Conservation (phyloP, 1,140 invertebrate species). For the Platorchestia sp. region DNA sequence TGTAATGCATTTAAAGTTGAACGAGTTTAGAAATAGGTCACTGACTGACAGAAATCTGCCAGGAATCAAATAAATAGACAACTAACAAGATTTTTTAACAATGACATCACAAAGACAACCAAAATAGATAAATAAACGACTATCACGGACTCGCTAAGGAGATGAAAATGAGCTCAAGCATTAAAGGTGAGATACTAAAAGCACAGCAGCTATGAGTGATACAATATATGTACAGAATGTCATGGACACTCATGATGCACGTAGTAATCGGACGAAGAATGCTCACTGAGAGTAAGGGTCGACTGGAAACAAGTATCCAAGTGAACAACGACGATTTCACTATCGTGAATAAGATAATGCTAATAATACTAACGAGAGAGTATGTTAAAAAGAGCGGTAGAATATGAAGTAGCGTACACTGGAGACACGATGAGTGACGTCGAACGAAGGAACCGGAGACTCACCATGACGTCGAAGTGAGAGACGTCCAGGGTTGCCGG, state of each 20-base stretch:
- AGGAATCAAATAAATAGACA: background rate
- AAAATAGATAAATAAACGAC: background rate
- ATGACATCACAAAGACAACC: background rate
- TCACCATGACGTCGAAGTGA: slow-evolving; percentile 55
- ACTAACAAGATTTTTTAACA: background rate
- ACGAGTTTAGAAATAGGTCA: too few species aligned
- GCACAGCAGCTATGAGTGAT: background rate
- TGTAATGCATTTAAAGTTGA: too few species aligned
- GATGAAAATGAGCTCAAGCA: background rate
- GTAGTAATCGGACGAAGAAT: background rate
- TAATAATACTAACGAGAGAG: background rate
- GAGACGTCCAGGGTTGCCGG: slow-evolving; percentile 51
- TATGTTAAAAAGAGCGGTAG: background rate
- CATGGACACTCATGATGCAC: background rate
- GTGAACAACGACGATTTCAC: background rate
- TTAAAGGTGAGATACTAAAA: background rate
- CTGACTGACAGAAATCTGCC: background rate
- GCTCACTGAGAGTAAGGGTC: background rate
- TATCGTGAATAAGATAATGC: background rate
- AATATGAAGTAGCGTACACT: background rate
- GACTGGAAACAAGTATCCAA: background rate
- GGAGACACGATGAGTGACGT: background rate
- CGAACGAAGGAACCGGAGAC: slow-evolving; percentile 14
- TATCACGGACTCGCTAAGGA: background rate
- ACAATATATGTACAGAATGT: background rate